Evolutionary conservation across 2,113 vertebrate genomes (phyloP).

Genomic region (Girardinichthys multiradiatus): DNA sequence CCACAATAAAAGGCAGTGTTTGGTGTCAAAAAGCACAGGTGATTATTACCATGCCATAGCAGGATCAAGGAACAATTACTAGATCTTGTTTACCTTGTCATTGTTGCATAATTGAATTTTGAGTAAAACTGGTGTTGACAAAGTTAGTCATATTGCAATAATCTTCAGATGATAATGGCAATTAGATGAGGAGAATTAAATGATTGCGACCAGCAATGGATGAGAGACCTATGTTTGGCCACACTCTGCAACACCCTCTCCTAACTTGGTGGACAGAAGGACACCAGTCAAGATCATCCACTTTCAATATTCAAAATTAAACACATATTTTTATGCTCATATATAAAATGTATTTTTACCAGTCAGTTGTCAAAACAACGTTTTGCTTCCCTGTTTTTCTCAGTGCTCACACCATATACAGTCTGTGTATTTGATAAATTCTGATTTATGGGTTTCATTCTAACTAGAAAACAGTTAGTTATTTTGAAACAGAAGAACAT

Average conservation of each 20-base stretch:
- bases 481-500: no score
- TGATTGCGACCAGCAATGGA: slow-evolving; percentile 48
- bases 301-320: no score
- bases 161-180: slow-evolving; percentile 40
- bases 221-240: slow-evolving; percentile 37
- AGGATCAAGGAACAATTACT: slow-evolving; percentile 51
- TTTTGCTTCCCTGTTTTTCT: no score
- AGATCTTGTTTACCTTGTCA: slow-evolving; percentile 50
- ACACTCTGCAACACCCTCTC: slow-evolving; percentile 24
- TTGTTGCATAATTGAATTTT: slow-evolving; percentile 43
- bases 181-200: slow-evolving; percentile 38
- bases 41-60: slow-evolving; percentile 51
- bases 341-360: no score
- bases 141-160: slow-evolving; percentile 38
- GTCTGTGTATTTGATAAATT: no score
- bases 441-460: no score
- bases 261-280: slow-evolving; percentile 50
- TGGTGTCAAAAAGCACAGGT: slow-evolving; percentile 52
- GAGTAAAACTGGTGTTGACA: slow-evolving; percentile 55
- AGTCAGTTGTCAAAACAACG: no score
- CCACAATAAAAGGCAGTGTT: slow-evolving; percentile 51
- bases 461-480: no score
- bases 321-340: no score
- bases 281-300: background rate
- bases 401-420: no score